phyloP scores from a whole-genome alignment of 2,888 invertebrate genomes.

The Digitonthophagus gazella region DNA sequence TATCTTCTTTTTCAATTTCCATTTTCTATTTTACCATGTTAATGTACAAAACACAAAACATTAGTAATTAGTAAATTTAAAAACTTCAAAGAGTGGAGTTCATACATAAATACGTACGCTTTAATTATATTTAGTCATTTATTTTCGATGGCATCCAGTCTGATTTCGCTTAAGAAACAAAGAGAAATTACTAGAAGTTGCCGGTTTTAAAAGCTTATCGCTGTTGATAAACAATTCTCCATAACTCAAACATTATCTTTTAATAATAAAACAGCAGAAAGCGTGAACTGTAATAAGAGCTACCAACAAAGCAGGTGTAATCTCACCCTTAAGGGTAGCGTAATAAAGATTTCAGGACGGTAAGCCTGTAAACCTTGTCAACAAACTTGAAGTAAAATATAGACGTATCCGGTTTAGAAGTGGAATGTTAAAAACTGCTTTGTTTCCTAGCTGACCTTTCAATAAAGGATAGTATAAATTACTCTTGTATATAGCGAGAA shows the following conservation, averaged over 20 bases:
- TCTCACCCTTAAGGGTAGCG: not conserved
- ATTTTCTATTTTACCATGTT: no score
- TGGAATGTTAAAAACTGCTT: no score
- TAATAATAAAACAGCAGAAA: not conserved
- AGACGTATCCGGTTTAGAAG: not conserved
- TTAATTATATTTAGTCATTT: no score
- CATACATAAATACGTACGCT: no score
- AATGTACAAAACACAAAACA: no score
- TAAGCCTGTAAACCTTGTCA: not conserved
- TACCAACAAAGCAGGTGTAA: not conserved
- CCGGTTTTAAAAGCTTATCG: not conserved
- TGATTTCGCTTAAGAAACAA: no score
- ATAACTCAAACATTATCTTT: not conserved
- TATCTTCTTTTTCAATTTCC: no score
- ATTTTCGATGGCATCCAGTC: no score
- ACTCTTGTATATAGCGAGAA: slow-evolving; percentile 3
- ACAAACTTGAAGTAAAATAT: not conserved
- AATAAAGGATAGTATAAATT: not conserved
- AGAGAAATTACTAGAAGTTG: no score
- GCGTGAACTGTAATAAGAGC: not conserved
- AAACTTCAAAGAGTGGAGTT: no score
- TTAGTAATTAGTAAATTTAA: no score
- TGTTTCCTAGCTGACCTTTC: not conserved
- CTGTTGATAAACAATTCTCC: not conserved
- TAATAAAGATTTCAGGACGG: not conserved